These are phyloP conservation scores for Suillia variegata DNA, from an alignment of 2,888 invertebrate genomes.

Conservation along the genomic window DNA sequence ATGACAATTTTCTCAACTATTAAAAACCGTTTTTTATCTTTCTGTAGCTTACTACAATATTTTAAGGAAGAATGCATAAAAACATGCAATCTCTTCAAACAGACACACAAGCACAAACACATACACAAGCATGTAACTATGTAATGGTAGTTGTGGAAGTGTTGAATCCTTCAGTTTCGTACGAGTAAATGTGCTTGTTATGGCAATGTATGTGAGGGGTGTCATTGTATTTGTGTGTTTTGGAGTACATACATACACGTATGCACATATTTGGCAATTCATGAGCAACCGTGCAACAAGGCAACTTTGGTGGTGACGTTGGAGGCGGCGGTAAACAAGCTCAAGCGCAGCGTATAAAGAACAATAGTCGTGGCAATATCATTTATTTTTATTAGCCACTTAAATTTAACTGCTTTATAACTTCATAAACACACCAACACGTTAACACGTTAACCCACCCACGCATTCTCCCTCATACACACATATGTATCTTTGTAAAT, in stretches of 20 bases:
- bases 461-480: background rate
- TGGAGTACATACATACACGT: background rate
- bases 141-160: too few species aligned
- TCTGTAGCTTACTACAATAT: too few species aligned
- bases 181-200: too few species aligned
- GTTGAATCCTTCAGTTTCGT: too few species aligned
- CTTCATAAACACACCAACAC: conserved; percentile 14
- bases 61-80: too few species aligned
- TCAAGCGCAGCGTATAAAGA: background rate
- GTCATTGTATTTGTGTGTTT: background rate
- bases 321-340: background rate
- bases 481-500: too few species aligned
- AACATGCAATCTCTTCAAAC: too few species aligned
- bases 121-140: too few species aligned
- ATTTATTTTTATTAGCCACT: conserved; percentile 29
- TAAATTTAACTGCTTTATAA: conserved; percentile 30
- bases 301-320: background rate
- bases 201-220: background rate
- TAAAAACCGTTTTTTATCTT: too few species aligned
- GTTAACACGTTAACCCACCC: background rate
- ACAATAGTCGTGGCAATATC: conserved; percentile 13
- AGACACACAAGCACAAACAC: too few species aligned
- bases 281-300: background rate
- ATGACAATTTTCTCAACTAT: too few species aligned
- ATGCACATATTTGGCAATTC: background rate